Evolutionary conservation across 2,888 invertebrate species (phyloP), one percentile per base, ranked within the genome.

Genomic region (Axea sp.): DNA sequence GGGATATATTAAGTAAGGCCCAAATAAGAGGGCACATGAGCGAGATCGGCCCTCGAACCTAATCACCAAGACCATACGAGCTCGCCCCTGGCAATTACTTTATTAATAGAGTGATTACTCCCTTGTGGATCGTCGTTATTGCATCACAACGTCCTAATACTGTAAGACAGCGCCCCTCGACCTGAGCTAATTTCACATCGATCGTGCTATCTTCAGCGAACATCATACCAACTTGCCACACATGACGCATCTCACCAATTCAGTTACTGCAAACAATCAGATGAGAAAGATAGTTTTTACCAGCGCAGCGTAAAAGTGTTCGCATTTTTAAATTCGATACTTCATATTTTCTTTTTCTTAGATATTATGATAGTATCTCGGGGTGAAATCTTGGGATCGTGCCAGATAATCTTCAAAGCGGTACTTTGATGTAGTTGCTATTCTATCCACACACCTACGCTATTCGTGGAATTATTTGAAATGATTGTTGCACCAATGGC

Each of bases 21-120:
- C 71, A 24, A 47, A 71, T 53, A 55, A 62, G 60, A 55, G 62
- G 62, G 62, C 45, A 28, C 28, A 47, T 71, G 35, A 72, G 64
- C 72, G 64, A 71, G 71, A 64, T 71, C 57, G 57, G 30, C 51
- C 43, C 51, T 51, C 49, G 45, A 57, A 64, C 49, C 49, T 65
- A 72, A 72, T 65, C 57, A 59, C 49, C 59, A 57, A 65, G 65
- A 43, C 51, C 59, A 59, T 72, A 53, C 51, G 72, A 37, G 37
- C 64, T 53, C 33, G 53, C 60, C 47, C 39, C 64, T 43, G 39
- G 83, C 84, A 84, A 83, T 84, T 83, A 82, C 83, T 83, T 84
- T 84, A 84, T 84, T 84, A 84, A 84, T 84, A 84, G 84, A 84
- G 84, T 83, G 84, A 84, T 85, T 85, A 84, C 81, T 78, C 78